phyloP scores from a whole-genome alignment of 2,888 invertebrate species.

The Morinoia aosen region DNA sequence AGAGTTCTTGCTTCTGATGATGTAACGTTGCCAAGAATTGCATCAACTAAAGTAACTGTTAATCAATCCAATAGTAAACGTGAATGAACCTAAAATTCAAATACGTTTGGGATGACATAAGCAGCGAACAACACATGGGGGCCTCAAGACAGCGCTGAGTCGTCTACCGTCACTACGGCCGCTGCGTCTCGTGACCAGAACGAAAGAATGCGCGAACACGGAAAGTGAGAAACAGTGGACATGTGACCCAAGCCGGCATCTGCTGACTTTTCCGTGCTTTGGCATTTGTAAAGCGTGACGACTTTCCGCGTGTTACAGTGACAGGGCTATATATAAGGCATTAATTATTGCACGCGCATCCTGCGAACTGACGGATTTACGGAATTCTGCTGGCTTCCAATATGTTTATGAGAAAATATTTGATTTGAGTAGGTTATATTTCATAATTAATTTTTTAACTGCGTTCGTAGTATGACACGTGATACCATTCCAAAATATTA shows the following conservation, averaged over 20 bases:
- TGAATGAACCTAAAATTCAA: neutral
- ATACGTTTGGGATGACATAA: neutral
- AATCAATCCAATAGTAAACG: neutral
- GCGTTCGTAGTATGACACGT: neutral
- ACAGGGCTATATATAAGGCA: neutral
- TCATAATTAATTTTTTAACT: neutral
- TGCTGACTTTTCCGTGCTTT: neutral
- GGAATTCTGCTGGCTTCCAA: neutral
- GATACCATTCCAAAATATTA: neutral
- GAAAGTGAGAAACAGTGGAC: neutral
- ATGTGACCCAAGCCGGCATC: neutral
- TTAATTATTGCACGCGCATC: neutral
- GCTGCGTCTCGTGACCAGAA: neutral
- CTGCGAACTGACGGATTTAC: neutral
- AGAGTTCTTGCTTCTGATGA: neutral
- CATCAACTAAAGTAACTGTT: neutral
- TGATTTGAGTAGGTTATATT: neutral
- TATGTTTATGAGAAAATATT: neutral
- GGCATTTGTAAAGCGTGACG: neutral
- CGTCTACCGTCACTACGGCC: no score
- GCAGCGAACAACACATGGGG: no score
- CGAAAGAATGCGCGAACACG: neutral
- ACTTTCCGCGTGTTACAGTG: neutral
- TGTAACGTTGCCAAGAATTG: neutral
- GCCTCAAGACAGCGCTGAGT: no score